Conservation (phyloP, 2,797 vertebrate genomes). For the Oophaga sylvatica region DNA sequence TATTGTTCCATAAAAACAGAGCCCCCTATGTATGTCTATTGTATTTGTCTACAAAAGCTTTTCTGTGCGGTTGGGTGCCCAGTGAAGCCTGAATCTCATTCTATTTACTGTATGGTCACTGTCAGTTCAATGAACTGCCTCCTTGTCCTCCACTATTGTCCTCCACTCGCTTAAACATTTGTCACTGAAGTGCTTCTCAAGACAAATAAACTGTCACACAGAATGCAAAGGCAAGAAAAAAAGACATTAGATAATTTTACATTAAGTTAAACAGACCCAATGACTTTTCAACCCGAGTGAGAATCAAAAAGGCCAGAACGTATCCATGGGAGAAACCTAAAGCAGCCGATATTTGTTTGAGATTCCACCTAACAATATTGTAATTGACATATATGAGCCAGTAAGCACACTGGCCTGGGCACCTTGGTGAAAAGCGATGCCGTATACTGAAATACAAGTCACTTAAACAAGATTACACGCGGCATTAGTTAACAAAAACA, state of each 20-base stretch:
- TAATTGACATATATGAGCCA: neutral
- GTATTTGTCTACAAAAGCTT: slow-evolving; percentile 78
- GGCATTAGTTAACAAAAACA: slow-evolving; percentile 32
- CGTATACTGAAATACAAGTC: slow-evolving; percentile 20
- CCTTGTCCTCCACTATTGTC: slow-evolving; percentile 83
- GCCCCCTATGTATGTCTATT: slow-evolving; percentile 77
- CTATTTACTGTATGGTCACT: slow-evolving; percentile 86
- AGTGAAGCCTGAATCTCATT: slow-evolving; percentile 79
- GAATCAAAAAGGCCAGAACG: neutral
- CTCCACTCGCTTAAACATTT: slow-evolving; percentile 83
- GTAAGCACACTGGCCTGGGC: neutral
- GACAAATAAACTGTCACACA: slow-evolving; percentile 80
- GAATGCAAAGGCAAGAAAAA: slow-evolving; percentile 70
- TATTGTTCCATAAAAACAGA: slow-evolving; percentile 77
- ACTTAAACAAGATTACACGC: slow-evolving; percentile 40
- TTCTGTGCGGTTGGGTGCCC: slow-evolving; percentile 75
- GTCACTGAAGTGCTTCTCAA: slow-evolving; percentile 80
- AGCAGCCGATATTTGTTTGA: neutral
- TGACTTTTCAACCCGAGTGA: slow-evolving; percentile 10
- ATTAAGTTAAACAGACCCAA: slow-evolving; percentile 63
- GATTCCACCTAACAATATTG: slow-evolving; percentile 1
- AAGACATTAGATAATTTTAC: slow-evolving; percentile 68
- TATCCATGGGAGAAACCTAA: slow-evolving; percentile 14
- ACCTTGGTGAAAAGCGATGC: slow-evolving; percentile 23
- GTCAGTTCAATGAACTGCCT: slow-evolving; percentile 85